Conservation (phyloP, 2,888 invertebrate species). For the Drosophila ezoana region DNA sequence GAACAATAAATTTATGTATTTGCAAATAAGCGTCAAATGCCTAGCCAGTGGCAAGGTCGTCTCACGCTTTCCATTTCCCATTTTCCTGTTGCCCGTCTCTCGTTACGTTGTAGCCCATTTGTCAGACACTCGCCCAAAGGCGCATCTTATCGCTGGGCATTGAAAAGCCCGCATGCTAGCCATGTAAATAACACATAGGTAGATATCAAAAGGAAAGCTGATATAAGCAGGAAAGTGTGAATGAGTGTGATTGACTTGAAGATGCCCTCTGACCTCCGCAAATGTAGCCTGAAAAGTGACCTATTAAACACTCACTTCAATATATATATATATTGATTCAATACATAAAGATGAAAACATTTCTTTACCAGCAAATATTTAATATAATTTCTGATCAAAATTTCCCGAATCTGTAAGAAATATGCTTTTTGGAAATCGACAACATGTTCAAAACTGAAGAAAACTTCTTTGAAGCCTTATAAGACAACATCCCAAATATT, state of each 20-base stretch:
- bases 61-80: background rate
- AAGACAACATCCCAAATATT: background rate
- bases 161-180: constrained; percentile 45
- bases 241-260: background rate
- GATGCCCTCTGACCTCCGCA: constrained; percentile 2
- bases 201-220: constrained; percentile 36
- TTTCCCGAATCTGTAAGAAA: too few species aligned
- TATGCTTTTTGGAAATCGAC: too few species aligned
- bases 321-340: background rate
- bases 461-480: background rate
- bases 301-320: background rate
- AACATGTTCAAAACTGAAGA: background rate
- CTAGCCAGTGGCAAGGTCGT: constrained; percentile 32
- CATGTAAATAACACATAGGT: constrained; percentile 40
- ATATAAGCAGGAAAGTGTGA: background rate
- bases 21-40: background rate
- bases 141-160: constrained; percentile 45
- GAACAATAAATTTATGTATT: constrained; percentile 33
- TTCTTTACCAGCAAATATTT: too few species aligned
- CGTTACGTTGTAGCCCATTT: constrained; percentile 35
- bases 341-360: background rate
- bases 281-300: background rate
- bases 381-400: too few species aligned
- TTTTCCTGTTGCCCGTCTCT: constrained; percentile 1
- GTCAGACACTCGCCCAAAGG: constrained; percentile 37